Base-by-base conservation (phyloP, 2,797 vertebrate genomes). In the Rhinophrynus dorsalis region DNA sequence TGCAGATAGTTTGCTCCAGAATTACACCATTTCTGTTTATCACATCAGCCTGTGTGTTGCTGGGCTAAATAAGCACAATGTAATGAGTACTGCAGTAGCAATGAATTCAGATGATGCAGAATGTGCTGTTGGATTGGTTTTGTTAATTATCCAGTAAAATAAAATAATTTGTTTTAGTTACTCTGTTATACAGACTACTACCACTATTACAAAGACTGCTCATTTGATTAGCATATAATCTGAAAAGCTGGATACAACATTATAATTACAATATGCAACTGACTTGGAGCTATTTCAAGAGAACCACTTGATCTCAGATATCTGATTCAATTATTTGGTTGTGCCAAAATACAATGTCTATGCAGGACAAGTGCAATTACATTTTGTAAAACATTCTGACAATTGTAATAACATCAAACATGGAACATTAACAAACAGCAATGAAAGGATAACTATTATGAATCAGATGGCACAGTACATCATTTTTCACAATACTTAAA, bases 221-320 rank as follows among this genome's bases (percentile, higher is more conserved):
- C 18, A 37, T 37, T 20, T 71, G 30, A 71, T 55, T 63, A 54
- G 37, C 59, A 60, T 52, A 61, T 18, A 68, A 48, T 59, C 37
- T 23, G 24, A 48, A 48, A 26, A 26, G 24, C 26, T 32, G 40
- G 12, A 20, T 42, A 42, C 20, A 40, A 29, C 42, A 56, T 55
- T 45, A 12, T 71, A 47, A 26, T 24, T 44, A 40, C 33, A n/a
- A n/a, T n/a, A n/a, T n/a, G 17, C 29, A 59, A 37, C 15, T 10
- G 24, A 55, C 48, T 30, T 55, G 40, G 50, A 71, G 38, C 32
- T 23, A 71, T 64, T 56, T 57, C 24, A 71, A 45, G 27, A 47
- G 40, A 56, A 47, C 42, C 17, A 60, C 17, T 32, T 13, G 13
- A 33, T 7, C n/a, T 42, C 52, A 18, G 10, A 30, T 57, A 57